phyloP scores from a whole-genome alignment of 92 coral and sea anemone genomes.

The Palythoa grandis region DNA sequence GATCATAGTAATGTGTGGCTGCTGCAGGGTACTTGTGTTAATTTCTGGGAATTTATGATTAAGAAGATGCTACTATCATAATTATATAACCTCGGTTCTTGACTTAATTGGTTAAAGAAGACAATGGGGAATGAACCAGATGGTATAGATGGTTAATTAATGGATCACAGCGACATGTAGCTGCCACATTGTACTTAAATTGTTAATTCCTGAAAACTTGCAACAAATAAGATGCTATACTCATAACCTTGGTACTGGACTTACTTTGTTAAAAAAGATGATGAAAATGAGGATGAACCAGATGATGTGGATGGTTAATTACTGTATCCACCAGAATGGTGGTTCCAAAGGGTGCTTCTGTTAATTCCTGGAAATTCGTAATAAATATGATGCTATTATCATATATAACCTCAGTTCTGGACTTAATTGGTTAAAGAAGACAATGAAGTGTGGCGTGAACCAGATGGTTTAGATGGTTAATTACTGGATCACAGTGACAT shows the following conservation, averaged over 20 bases:
- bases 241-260: too few relatives aligned
- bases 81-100: too few relatives aligned
- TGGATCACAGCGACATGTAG: not conserved
- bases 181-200: not conserved
- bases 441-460: constrained; percentile 39
- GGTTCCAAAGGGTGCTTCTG: not conserved
- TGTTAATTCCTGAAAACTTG: not conserved
- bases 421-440: constrained; percentile 57
- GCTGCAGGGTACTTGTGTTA: not conserved
- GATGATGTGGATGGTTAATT: constrained; percentile 38
- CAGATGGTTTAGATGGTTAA: constrained; percentile 36
- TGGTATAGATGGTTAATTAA: constrained; percentile 29
- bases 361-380: not conserved
- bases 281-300: constrained; percentile 38
- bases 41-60: not conserved
- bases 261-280: constrained; percentile 67
- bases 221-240: not conserved
- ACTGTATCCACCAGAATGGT: not conserved
- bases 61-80: not conserved
- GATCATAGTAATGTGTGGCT: not conserved
- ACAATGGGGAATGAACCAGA: constrained; percentile 43
- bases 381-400: not conserved
- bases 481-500: not conserved
- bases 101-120: constrained; percentile 57
- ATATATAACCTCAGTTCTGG: too few relatives aligned